Evolutionary conservation across 2,888 invertebrate genomes (phyloP).

Genomic region (Malachius bipustulatus): DNA sequence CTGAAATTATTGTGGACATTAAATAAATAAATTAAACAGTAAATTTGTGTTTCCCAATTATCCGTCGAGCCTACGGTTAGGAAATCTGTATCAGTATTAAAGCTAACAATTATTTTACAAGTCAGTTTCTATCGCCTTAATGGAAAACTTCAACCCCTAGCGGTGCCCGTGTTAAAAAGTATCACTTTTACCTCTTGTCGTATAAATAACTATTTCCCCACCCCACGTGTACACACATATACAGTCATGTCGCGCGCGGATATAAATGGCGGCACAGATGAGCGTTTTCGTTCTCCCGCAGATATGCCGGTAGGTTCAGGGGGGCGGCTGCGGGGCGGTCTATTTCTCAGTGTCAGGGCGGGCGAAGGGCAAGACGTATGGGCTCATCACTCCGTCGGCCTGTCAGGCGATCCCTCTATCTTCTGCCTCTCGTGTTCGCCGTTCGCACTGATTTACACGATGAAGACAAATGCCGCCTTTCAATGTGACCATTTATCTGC

Average conservation of each 20-base stretch:
- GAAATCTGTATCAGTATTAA: too few species aligned
- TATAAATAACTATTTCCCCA: neutral
- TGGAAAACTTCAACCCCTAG: too few species aligned
- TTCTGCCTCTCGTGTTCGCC: slow-evolving; percentile 34
- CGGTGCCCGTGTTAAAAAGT: too few species aligned
- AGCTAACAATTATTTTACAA: too few species aligned
- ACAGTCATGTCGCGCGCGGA: slow-evolving; percentile 35
- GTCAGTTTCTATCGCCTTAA: too few species aligned
- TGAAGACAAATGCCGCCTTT: slow-evolving; percentile 36
- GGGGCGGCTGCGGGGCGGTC: slow-evolving; percentile 33
- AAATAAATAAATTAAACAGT: too few species aligned
- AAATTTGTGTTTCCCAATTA: too few species aligned
- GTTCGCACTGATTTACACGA: slow-evolving; percentile 27
- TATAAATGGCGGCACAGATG: slow-evolving; percentile 37
- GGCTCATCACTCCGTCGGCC: slow-evolving; percentile 36
- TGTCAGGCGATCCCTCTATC: slow-evolving; percentile 36
- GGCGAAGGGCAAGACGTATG: slow-evolving; percentile 34
- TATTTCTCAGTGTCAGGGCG: slow-evolving; percentile 34
- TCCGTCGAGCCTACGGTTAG: too few species aligned
- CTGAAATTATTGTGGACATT: too few species aligned
- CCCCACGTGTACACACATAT: slow-evolving; percentile 24
- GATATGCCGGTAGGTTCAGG: slow-evolving; percentile 27
- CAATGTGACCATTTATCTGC: slow-evolving; percentile 30
- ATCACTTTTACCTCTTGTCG: too few species aligned
- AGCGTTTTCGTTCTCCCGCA: slow-evolving; percentile 33